A percentile compares a stretch with the other conserved stretches of the same genome.
Evolutionary conservation across 2,113 vertebrate genomes (phyloP).

Genomic region (Scolopax mira): DNA sequence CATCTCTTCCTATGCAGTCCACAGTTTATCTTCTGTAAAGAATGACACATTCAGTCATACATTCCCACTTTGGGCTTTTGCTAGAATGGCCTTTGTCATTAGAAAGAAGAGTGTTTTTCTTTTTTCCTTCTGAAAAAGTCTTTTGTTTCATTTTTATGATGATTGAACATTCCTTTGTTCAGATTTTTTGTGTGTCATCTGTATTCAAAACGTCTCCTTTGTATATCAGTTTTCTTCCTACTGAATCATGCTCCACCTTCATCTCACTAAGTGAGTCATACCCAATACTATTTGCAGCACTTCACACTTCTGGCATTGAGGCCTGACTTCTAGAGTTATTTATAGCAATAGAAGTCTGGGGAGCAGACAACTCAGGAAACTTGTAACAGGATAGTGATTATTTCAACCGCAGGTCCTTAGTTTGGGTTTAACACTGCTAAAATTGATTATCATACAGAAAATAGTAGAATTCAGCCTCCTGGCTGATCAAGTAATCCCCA

Average conservation of each 20-base stretch:
- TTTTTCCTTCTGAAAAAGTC: not conserved
- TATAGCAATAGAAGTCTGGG: conserved; percentile 18
- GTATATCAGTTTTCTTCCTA: conserved; percentile 37
- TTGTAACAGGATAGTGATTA: conserved; percentile 13
- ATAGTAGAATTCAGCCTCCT: not conserved
- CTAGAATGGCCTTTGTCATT: not conserved
- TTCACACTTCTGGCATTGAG: conserved; percentile 28
- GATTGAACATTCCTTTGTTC: conserved; percentile 27
- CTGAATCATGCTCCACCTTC: conserved; percentile 52
- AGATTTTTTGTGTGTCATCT: not conserved
- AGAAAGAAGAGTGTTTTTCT: not conserved
- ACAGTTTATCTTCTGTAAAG: not conserved
- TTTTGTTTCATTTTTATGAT: conserved; percentile 19
- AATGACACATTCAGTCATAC: not conserved
- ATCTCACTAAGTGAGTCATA: conserved; percentile 53
- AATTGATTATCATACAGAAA: not conserved
- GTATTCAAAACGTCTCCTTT: not conserved
- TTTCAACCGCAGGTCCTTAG: not conserved
- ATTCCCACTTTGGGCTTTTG: not conserved
- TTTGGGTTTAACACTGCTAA: not conserved
- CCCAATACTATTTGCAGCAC: conserved; percentile 43
- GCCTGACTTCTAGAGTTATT: conserved; percentile 42
- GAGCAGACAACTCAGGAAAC: not conserved
- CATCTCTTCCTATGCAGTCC: not conserved
- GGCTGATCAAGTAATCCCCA: not conserved